Evolutionary conservation across 2,797 vertebrate genomes (phyloP).

Genomic region (Sebastolobus altivelis): DNA sequence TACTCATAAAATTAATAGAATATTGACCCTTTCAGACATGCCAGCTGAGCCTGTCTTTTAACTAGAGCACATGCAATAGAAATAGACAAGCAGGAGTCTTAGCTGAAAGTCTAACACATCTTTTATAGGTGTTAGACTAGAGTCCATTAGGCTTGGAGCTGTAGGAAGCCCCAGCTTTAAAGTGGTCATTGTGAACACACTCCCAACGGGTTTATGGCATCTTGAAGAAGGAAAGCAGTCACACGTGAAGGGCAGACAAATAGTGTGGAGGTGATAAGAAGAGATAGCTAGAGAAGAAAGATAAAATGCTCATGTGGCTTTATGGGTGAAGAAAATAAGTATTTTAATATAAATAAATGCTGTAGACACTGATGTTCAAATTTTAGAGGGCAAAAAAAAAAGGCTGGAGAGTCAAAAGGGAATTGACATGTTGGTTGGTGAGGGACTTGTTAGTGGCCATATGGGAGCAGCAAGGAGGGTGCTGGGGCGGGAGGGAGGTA

Average conservation of each 20-base stretch:
- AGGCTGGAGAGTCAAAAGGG: constrained; percentile 6
- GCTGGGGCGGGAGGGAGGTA: constrained; percentile 64
- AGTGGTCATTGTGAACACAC: constrained; percentile 63
- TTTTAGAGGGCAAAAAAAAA: constrained; percentile 5
- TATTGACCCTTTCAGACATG: constrained; percentile 61
- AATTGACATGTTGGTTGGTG: constrained; percentile 49
- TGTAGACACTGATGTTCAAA: constrained; percentile 12
- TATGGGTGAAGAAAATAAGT: background rate
- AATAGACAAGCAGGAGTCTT: constrained; percentile 38
- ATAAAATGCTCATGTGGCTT: constrained; percentile 29
- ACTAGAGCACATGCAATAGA: constrained; percentile 28
- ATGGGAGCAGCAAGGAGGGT: constrained; percentile 70
- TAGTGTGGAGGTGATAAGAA: constrained; percentile 60
- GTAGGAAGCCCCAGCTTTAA: constrained; percentile 65
- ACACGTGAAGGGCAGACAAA: constrained; percentile 69
- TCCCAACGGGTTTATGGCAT: constrained; percentile 74
- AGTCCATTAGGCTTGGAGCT: constrained; percentile 67
- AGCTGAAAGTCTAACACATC: constrained; percentile 49
- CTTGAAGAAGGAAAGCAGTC: constrained; percentile 65
- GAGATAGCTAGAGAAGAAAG: constrained; percentile 44
- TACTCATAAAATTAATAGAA: constrained; percentile 66
- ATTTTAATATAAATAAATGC: constrained; percentile 8
- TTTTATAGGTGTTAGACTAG: constrained; percentile 62
- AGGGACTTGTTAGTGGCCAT: constrained; percentile 74
- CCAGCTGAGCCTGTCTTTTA: constrained; percentile 58